These are phyloP conservation scores for Ctenosaura bakeri DNA, from an alignment of 2,797 vertebrate genomes.

Conservation along the genomic window DNA sequence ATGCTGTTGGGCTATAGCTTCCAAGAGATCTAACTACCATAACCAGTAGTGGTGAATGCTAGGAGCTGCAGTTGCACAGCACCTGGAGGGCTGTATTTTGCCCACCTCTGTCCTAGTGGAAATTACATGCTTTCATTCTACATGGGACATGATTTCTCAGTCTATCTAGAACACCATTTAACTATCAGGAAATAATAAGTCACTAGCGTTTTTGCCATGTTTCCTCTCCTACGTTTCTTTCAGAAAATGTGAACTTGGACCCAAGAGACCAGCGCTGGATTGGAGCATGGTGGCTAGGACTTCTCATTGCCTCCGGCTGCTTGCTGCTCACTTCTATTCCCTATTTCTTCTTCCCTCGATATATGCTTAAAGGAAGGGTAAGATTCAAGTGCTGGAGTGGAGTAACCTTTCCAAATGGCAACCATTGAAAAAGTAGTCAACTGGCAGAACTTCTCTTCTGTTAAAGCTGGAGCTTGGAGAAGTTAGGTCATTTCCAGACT, in stretches of 20 bases:
- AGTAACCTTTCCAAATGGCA: not conserved
- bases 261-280: constrained; percentile 93
- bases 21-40: too few species aligned
- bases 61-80: too few species aligned
- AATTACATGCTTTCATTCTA: not conserved
- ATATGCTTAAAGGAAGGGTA: constrained; percentile 80
- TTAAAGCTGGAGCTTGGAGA: not conserved
- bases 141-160: too few species aligned
- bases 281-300: constrained; percentile 98
- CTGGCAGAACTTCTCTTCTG: not conserved
- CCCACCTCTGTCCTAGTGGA: too few species aligned
- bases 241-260: constrained; percentile 81
- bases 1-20: too few species aligned
- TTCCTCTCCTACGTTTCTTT: constrained; percentile 57
- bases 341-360: constrained; percentile 96
- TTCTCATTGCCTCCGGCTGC: constrained; percentile 87
- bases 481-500: too few species aligned
- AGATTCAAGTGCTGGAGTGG: constrained; percentile 48
- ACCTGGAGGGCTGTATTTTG: too few species aligned
- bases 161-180: not conserved
- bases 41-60: too few species aligned
- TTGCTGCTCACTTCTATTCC: constrained; percentile 91
- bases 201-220: not conserved
- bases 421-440: accelerated
- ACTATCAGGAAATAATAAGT: not conserved